Conservation (phyloP, 2,113 vertebrate species). For the Sebastes fasciatus region DNA sequence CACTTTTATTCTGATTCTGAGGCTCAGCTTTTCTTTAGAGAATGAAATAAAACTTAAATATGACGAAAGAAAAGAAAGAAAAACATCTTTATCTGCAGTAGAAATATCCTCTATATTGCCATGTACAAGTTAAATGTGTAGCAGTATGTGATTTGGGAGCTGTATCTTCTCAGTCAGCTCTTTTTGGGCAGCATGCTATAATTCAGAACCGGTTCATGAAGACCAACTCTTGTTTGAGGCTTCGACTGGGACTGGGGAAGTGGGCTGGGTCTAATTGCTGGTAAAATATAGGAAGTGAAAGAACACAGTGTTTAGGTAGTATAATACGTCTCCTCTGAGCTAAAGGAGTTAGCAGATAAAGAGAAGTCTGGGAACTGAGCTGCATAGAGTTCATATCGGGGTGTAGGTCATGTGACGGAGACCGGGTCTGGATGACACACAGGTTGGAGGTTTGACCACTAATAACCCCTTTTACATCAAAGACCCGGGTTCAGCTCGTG, state of each 20-base stretch:
- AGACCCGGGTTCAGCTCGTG: slow-evolving; percentile 3
- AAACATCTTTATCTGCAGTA: not conserved
- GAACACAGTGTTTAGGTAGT: slow-evolving; percentile 37
- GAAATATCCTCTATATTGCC: not conserved
- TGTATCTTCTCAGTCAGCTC: not conserved
- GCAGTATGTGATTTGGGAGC: not conserved
- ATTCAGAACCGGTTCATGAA: slow-evolving; percentile 10
- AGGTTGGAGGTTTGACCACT: slow-evolving; percentile 17
- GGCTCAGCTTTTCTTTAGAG: not conserved
- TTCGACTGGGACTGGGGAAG: not conserved
- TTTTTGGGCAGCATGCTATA: not conserved
- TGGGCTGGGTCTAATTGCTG: slow-evolving; percentile 15
- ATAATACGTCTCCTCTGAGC: slow-evolving; percentile 20
- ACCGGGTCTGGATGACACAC: not conserved
- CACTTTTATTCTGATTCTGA: not conserved
- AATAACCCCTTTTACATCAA: slow-evolving; percentile 16
- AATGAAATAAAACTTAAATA: not conserved
- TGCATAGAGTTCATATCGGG: slow-evolving; percentile 46
- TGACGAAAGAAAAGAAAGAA: not conserved
- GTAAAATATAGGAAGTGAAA: slow-evolving; percentile 14
- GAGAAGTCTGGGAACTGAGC: slow-evolving; percentile 26
- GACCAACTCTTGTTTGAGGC: slow-evolving; percentile 15
- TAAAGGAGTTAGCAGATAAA: not conserved
- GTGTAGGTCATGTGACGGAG: not conserved
- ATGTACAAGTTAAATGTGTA: not conserved